Evolutionary conservation across 2,113 vertebrate species (phyloP), one percentile per base, ranked within the genome.

Genomic region (Pelobates fuscus): DNA sequence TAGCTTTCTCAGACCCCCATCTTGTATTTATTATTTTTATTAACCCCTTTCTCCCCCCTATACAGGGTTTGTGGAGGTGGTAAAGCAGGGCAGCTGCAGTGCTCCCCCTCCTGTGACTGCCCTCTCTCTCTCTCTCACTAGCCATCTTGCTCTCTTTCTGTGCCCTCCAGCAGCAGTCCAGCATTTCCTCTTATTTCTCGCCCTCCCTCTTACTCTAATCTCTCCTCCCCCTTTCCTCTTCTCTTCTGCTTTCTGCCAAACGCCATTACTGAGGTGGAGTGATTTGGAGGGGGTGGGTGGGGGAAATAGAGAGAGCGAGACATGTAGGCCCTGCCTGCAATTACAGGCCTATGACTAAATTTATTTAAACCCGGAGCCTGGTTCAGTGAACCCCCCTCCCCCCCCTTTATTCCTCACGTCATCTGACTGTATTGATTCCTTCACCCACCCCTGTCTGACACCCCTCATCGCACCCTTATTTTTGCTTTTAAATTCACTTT

Each of bases 231-330:
- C 41, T 52, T 52, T 41, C 61, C 3, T 81, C 72, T 77, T 85
- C 52, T 44, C 81, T 87, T 85, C 83, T 77, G 81, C 78, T 87
- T 86, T 83, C 83, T 82, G 85, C 86, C 78, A 77, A 93, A 86
- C 92, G 92, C 92, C 91, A 92, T 94, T 93, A 88, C 87, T 92
- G 91, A 92, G 91, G 91, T 87, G 91, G 90, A 91, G 90, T 87
- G 91, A 86, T 87, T 87, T 85, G 84, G 84, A 84, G 87, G 32
- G 60, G 37, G 63, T 58, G 72, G 69, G 69, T 65, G 79, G 72
- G 67, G 77, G 67, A 30, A 17, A 21, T 12, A 58, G 15, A 10
- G 29, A n/a, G 25, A 80, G 1, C 49, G 55, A 77, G 73, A 30
- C 65, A 74, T 72, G 73, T 89, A 91, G 92, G 92, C 90, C 91